Percentiles rank a stretch among this genome's conserved stretches.
Evolutionary conservation across 2,113 vertebrate genomes (phyloP).

Genomic region (Peromyscus polionotus): DNA sequence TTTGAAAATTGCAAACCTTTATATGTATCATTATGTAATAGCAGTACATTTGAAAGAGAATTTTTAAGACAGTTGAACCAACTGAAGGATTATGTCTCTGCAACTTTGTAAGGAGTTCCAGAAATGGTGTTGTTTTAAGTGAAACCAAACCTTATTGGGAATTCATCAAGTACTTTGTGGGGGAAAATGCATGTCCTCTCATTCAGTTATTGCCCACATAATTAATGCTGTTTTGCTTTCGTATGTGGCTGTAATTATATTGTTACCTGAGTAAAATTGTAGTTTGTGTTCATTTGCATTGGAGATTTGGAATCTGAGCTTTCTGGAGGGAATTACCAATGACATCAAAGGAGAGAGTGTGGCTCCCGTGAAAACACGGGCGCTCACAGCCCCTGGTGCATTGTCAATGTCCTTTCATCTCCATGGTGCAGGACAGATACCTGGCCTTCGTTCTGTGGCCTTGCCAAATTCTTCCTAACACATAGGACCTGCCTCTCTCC

Average conservation of each 20-base stretch:
- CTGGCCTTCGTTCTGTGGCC: background rate
- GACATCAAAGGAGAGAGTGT: background rate
- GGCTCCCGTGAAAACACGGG: background rate
- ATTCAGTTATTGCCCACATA: slow-evolving; percentile 22
- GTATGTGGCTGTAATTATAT: background rate
- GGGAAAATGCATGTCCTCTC: background rate
- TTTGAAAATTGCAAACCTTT: background rate
- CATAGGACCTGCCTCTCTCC: background rate
- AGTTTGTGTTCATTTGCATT: background rate
- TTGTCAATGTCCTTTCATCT: background rate
- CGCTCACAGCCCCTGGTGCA: background rate
- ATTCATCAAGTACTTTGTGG: background rate
- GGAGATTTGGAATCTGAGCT: background rate
- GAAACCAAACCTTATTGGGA: background rate
- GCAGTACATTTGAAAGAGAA: background rate
- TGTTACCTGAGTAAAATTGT: slow-evolving; percentile 36
- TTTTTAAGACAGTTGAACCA: background rate
- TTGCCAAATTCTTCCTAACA: background rate
- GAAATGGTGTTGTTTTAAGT: background rate
- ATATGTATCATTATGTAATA: slow-evolving; percentile 1
- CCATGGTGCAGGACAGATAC: background rate
- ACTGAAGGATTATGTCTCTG: background rate
- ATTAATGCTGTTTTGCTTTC: background rate
- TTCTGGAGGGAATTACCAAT: background rate
- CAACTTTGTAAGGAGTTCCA: background rate